Evolutionary conservation across 1,140 invertebrate genomes (phyloP), one percentile per base, ranked within the genome.

Genomic region (Drosophila tsacasi): DNA sequence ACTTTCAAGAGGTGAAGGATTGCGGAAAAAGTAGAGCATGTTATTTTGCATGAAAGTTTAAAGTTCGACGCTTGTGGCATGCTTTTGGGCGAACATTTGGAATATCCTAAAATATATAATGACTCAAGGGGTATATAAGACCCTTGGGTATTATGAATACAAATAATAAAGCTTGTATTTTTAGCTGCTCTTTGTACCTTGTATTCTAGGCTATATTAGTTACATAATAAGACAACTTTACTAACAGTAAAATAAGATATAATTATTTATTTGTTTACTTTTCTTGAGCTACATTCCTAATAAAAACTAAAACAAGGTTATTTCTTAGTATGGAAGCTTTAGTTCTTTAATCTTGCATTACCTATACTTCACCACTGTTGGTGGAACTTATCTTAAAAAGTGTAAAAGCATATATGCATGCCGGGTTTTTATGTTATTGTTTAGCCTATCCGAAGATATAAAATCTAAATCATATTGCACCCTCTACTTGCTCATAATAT

Each of bases 41-140:
- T 23, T 42, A 30, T 61, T 68, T 37, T 66, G 74, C 71, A 55
- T 76, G 61, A 46, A 58, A 39, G 44, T 71, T 71, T 19, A 50
- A 58, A 40, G 42, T 68, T 58, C 39, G 44, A 7, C 42, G 59
- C 68, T 62, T 50, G 46, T 73, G 35, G 83, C 77, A 77, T 78
- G 75, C 74, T 63, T 83, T 85, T 72, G 68, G 73, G 80, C 77
- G 40, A 46, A 49, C 17, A n/a, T 9, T 57, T 40, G 39, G n/a
- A 21, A 27, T 72, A 57, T 49, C 32, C 65, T 71, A 19, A 35
- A 37, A 64, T 13, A 32, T 12, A 21, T n/a, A 35, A 27, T 46
- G 40, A 30, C 1, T 21, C 10, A 19, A 2, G 64, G 63, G 63
- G 63, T 62, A 44, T 65, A 62, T 65, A n/a, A 25, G 63, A 25